phyloP scores from a whole-genome alignment of 1,140 invertebrate species.

The Drosophila lacteicornis region DNA sequence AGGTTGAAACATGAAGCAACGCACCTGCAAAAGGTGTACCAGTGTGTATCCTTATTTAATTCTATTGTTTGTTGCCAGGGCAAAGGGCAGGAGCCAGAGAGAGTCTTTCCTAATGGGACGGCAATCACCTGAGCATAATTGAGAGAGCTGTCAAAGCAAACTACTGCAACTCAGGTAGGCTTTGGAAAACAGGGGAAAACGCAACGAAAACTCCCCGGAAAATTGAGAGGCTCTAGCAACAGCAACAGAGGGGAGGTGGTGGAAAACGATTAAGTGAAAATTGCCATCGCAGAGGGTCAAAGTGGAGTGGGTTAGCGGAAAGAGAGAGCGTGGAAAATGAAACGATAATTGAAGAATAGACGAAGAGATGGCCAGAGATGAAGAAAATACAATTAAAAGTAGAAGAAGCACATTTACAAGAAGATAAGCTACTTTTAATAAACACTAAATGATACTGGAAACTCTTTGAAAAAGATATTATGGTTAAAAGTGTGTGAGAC shows the following conservation, averaged over 20 bases:
- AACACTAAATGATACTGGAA: background rate
- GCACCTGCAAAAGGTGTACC: constrained; percentile 35
- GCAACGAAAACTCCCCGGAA: constrained; percentile 30
- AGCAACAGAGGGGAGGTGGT: constrained; percentile 1
- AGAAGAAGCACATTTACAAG: constrained; percentile 20
- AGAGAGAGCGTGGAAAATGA: constrained; percentile 52
- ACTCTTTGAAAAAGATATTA: background rate
- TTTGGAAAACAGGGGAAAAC: constrained; percentile 25
- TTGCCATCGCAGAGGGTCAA: constrained; percentile 62
- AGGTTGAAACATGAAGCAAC: constrained; percentile 71
- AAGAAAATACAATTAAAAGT: constrained; percentile 37
- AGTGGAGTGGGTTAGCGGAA: constrained; percentile 37
- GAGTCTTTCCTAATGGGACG: constrained; percentile 24
- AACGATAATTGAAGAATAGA: constrained; percentile 44
- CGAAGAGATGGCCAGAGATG: background rate
- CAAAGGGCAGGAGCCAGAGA: background rate
- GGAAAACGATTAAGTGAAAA: constrained; percentile 58
- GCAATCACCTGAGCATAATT: constrained; percentile 58
- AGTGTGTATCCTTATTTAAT: constrained; percentile 37
- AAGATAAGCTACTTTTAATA: background rate
- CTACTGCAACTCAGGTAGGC: constrained; percentile 41
- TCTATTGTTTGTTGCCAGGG: constrained; percentile 55
- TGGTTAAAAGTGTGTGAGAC: background rate
- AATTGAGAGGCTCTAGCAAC: constrained; percentile 24
- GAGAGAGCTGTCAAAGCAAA: constrained; percentile 61